phyloP scores from a whole-genome alignment of 2,888 invertebrate species.

The Aproaerema taeniolella region DNA sequence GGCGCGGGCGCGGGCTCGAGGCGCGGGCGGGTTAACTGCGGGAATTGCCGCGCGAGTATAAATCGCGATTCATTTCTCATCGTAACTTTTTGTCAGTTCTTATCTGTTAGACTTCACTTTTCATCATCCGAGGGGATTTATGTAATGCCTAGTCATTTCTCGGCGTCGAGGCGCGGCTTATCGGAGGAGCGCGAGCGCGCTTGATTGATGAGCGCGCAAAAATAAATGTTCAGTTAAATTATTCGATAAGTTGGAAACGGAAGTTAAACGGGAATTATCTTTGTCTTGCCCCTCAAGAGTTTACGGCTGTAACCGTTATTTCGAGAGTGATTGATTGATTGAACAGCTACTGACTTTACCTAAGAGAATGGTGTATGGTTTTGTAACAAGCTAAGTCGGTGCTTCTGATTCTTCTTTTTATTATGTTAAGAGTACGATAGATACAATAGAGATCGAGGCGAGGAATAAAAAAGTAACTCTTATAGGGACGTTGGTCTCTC shows the following conservation, averaged over 20 bases:
- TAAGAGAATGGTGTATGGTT: too few relatives aligned
- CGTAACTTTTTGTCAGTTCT: slow-evolving; percentile 79
- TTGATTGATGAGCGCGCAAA: slow-evolving; percentile 79
- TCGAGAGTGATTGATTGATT: slow-evolving; percentile 68
- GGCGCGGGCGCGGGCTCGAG: slow-evolving; percentile 23
- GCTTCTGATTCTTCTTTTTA: slow-evolving; percentile 16
- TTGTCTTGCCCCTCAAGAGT: slow-evolving; percentile 75
- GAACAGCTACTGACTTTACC: slow-evolving; percentile 20
- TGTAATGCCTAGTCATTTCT: slow-evolving; percentile 80
- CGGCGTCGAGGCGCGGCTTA: slow-evolving; percentile 77
- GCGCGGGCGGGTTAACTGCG: slow-evolving; percentile 29
- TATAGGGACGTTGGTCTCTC: too few relatives aligned
- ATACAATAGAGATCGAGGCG: too few relatives aligned
- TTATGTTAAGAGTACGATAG: neutral
- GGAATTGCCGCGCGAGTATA: slow-evolving; percentile 64
- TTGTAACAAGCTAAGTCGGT: slow-evolving; percentile 17
- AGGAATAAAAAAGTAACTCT: too few relatives aligned
- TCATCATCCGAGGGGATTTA: slow-evolving; percentile 79
- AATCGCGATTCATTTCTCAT: slow-evolving; percentile 79
- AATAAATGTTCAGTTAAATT: slow-evolving; percentile 79
- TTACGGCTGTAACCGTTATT: slow-evolving; percentile 71
- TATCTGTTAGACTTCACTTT: slow-evolving; percentile 80
- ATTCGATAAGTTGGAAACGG: slow-evolving; percentile 79
- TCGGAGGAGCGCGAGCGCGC: slow-evolving; percentile 70
- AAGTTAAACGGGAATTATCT: slow-evolving; percentile 79